Base-by-base conservation (phyloP, 2,113 vertebrate genomes). In the Proterorhinus semilunaris region DNA sequence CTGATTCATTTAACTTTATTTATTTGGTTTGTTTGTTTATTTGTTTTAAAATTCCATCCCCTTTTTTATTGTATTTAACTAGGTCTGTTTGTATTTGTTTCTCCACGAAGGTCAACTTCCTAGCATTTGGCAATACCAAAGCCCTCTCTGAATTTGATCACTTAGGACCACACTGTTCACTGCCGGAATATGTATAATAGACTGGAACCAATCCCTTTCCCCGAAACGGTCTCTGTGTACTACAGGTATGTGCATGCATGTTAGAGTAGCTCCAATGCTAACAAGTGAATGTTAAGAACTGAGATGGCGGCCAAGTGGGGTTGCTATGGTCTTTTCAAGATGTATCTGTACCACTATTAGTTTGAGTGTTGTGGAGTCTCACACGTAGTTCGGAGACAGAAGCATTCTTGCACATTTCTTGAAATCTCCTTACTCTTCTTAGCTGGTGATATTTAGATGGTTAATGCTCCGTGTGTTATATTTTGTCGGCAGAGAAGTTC, bases 131-230 rank as follows among this genome's bases (percentile, higher is more conserved):
- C 79, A 78, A 66, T 59, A 55, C 66, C 67, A 69, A 71, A 72
- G 82, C 81, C 84, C 75, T 77, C 86, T 6, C 9, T 84, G 82
- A 72, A 82, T 88, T 86, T 85, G 89, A 90, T 92, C 89, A 88
- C 78, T 89, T 81, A 80, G 74, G 45, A 75, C 64, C 84, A 88
- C 57, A 62, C 76, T 66, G 63, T 88, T 84, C 78, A 76, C 78
- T 72, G 80, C 74, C 79, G 74, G 85, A 90, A 83, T 83, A 90
- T 88, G 83, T 86, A 88, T 21, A 82, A 87, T 84, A 82, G 81
- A 89, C 78, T 79, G 81, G 83, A 84, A 85, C 75, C 71, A 89
- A 82, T 83, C 84, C 83, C 59, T 48, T 78, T 57, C 72, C 72
- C 79, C 78, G 77, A 88, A 86, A 79, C 72, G 68, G 64, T 80